Conservation (phyloP, 2,113 vertebrate genomes). For the Brevimyrus niger region DNA sequence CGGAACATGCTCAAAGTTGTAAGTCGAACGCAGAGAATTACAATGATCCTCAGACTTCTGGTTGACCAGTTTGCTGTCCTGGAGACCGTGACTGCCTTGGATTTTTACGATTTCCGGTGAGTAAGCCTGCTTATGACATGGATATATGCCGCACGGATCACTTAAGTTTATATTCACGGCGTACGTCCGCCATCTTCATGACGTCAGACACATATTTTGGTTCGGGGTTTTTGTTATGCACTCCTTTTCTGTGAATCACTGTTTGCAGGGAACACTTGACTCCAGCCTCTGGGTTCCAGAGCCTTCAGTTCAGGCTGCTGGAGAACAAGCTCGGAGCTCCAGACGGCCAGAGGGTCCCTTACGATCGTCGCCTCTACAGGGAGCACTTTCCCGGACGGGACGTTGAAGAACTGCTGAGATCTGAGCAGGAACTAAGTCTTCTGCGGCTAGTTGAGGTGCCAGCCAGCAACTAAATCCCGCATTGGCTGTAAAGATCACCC, state of each 20-base stretch:
- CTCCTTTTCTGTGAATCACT: constrained; percentile 16
- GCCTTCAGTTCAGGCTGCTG: constrained; percentile 87
- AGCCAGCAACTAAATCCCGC: background rate
- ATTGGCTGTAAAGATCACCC: background rate
- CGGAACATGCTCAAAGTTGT: constrained; percentile 94
- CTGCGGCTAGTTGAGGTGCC: constrained; percentile 83
- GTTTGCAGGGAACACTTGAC: constrained; percentile 72
- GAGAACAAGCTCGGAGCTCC: constrained; percentile 92
- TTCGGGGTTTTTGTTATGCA: no score
- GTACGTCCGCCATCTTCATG: background rate
- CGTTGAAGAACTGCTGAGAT: constrained; percentile 63
- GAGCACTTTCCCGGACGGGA: constrained; percentile 81
- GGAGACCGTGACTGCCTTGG: constrained; percentile 91
- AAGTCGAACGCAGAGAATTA: constrained; percentile 79
- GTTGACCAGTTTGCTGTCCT: constrained; percentile 85
- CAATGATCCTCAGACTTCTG: constrained; percentile 78
- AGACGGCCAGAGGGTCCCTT: constrained; percentile 80
- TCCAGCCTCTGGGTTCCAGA: constrained; percentile 91
- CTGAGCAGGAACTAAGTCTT: constrained; percentile 75
- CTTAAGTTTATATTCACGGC: background rate
- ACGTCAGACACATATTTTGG: no score
- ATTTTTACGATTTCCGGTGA: constrained; percentile 93
- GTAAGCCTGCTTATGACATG: background rate
- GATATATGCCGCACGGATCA: background rate
- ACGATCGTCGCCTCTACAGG: constrained; percentile 84